A percentile compares a stretch with the other conserved stretches of the same genome.
phyloP scores from a whole-genome alignment of 92 coral and sea anemone species.

The Blastomussa wellsi region DNA sequence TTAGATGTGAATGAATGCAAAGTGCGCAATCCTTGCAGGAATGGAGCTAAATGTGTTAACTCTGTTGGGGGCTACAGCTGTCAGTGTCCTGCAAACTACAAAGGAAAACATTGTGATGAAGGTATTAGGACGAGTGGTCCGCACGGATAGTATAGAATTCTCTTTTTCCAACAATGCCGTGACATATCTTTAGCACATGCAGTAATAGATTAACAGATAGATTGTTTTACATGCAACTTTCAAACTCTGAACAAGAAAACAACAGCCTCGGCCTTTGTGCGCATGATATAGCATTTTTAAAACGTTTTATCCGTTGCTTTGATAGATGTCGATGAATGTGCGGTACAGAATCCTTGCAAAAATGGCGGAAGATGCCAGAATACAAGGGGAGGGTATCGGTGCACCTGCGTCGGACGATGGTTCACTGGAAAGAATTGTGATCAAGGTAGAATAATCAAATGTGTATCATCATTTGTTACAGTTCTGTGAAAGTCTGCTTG shows the following conservation, averaged over 20 bases:
- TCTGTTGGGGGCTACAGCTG: constrained; percentile 50
- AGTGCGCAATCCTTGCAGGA: constrained; percentile 10
- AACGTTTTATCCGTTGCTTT: neutral
- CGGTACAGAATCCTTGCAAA: neutral
- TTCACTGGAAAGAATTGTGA: constrained; percentile 7
- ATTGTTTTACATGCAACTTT: no score
- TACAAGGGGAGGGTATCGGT: constrained; percentile 5
- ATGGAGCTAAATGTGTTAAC: constrained; percentile 55
- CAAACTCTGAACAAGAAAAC: neutral
- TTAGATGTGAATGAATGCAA: constrained; percentile 23
- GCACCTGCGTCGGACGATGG: neutral
- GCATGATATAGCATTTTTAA: neutral
- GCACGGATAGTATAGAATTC: no score
- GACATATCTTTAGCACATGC: no score
- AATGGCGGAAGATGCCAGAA: constrained; percentile 10
- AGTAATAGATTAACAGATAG: no score
- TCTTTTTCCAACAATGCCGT: no score
- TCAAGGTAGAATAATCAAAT: neutral
- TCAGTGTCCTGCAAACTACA: constrained; percentile 41
- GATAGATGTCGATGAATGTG: constrained; percentile 28
- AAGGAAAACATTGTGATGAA: constrained; percentile 32
- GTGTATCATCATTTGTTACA: neutral
- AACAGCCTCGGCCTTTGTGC: neutral
- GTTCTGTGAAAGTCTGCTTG: no score
- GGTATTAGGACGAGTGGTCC: neutral